Conservation (phyloP, 2,797 vertebrate species). For the Telmatherina bonti region DNA sequence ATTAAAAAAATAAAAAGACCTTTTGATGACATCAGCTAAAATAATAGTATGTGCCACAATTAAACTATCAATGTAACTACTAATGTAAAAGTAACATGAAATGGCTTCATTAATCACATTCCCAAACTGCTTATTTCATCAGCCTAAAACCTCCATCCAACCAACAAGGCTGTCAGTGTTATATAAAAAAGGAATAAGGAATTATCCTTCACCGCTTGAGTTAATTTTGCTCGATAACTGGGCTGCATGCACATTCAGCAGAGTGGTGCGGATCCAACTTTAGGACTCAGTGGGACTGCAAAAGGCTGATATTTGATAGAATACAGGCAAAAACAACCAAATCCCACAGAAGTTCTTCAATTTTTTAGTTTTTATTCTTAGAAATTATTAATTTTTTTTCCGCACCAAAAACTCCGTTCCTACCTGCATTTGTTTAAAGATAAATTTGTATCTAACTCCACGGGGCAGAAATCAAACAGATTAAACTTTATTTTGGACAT, state of each 20-base stretch:
- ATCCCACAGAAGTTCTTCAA: slow-evolving; percentile 56
- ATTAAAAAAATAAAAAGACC: background rate
- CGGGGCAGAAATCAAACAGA: slow-evolving; percentile 55
- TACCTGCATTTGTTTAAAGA: slow-evolving; percentile 53
- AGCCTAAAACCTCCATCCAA: background rate
- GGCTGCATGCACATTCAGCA: slow-evolving; percentile 43
- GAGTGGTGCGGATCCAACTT: slow-evolving; percentile 48
- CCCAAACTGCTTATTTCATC: no score
- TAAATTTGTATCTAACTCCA: slow-evolving; percentile 49
- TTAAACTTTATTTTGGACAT: slow-evolving; percentile 8
- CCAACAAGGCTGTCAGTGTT: background rate
- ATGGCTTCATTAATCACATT: no score
- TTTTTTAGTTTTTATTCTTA: slow-evolving; percentile 44
- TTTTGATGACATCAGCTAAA: background rate
- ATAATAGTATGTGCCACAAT: no score
- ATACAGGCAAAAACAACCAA: slow-evolving; percentile 52
- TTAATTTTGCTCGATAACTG: slow-evolving; percentile 41
- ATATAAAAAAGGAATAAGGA: background rate
- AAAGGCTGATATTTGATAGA: slow-evolving; percentile 53
- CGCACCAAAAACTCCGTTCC: slow-evolving; percentile 38
- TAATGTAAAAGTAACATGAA: background rate
- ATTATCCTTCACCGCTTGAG: slow-evolving; percentile 12
- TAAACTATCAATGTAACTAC: background rate
- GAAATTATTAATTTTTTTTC: no score
- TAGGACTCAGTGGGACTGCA: slow-evolving; percentile 54